Base-by-base conservation (phyloP, 2,888 invertebrate genomes). In the Stenodema calcarata region DNA sequence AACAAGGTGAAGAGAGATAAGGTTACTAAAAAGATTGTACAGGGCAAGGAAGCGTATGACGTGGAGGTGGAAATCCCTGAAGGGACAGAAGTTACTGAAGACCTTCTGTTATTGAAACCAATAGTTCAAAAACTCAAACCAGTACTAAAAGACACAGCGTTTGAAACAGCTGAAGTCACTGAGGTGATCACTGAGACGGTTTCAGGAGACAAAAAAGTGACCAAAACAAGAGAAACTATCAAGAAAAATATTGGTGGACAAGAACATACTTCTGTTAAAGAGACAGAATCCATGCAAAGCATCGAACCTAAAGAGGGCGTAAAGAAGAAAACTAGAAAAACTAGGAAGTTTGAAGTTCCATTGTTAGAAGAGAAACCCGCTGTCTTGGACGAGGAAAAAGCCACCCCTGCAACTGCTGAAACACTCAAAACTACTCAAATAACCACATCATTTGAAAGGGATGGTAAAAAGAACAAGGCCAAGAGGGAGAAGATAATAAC, bases 401-500 rank as follows among this genome's bases (percentile, higher is more conserved):
- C n/a, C 6, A 4, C 50, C 6, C 50, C 0, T 16, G 50, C 0
- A 47, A 14, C 80, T 0, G 16, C 14, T 44, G 12, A 50, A 30
- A 16, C 16, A 18, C 27, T 28, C 23, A 50, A 47, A 30, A 28
- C 28, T 0, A 35, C n/a, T 6, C 16, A 80, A 80, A 18, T 16
- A 12, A 80, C 50, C 11, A 44, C 50, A 27, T 2, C 14, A 14
- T 6, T 35, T 14, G 1, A 30, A 27, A 11, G 91, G 89, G 90
- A 91, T 89, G 89, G 91, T 79, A 89, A 91, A n/a, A 92, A 93
- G 91, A 76, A 54, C 87, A 92, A 92, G 0, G 91, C 91, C 1
- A 91, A 92, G 0, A 93, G 91, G 88, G 90, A 89, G 87, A 90
- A 83, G 88, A 89, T 85, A 89, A 91, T 76, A 89, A 90, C 86